Base-by-base conservation (phyloP, 2,888 invertebrate species). In the Lydus trimaculatus region DNA sequence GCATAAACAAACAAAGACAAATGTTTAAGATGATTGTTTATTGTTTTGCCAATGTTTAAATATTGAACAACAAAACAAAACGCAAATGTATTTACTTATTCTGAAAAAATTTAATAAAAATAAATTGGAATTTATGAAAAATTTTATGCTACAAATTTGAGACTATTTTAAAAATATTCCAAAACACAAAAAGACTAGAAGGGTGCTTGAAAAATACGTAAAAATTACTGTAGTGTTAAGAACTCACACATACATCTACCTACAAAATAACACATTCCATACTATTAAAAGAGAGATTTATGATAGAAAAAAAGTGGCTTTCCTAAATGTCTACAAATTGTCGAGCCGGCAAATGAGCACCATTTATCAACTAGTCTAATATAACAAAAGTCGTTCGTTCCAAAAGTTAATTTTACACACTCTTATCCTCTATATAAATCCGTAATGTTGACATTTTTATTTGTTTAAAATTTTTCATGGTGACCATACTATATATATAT, bases 311-410 rank as follows among this genome's bases (percentile, higher is more conserved):
- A 84, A 82, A 81, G 80, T 78, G 78, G 81, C 82, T 83, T 82
- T 83, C 82, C 82, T 84, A 84, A 84, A 84, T 82, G 84, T 85
- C 84, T 85, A 85, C 85, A 85, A 85, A 85, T 85, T 84, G 84
- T 84, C 84, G 85, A 82, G 82, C 81, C 85, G 82, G 84, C 84
- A 84, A 84, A 85, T 84, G 84, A 85, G 83, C 67, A 71, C 73
- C 84, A 84, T 85, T 84, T 82, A 84, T 85, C 84, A 84, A 43
- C 78, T 77, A 75, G 76, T 74, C 82, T 83, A 84, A 84, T 84
- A 84, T 84, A 80, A 71, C 33, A 13, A 61, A 31, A 61, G 20
- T 48, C 20, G 48, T 48, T 20, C 48, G 48, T 75, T 78, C 76
- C 73, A 72, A 28, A 73, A 81, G 82, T 79, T 83, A 83, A 84